phyloP scores from a whole-genome alignment of 1,140 invertebrate genomes.

The Globodera rostochiensis region DNA sequence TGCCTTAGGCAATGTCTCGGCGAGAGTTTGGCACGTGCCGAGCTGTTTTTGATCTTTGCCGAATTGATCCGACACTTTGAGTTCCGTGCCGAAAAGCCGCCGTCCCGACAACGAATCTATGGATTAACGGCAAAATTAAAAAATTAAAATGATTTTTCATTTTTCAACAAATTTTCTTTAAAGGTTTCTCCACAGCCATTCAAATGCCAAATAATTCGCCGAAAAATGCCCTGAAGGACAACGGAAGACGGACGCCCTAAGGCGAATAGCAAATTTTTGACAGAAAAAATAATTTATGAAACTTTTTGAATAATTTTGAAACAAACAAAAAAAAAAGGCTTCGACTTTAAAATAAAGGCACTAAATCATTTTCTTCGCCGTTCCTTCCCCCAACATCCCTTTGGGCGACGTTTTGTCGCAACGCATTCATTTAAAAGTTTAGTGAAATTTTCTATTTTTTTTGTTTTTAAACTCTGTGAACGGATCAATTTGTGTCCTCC shows the following conservation, averaged over 20 bases:
- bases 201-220: conserved; percentile 22
- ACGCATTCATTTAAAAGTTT: background rate
- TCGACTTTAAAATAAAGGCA: background rate
- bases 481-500: background rate
- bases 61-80: conserved; percentile 82
- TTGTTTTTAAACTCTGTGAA: background rate
- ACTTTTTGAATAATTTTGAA: conserved; percentile 9
- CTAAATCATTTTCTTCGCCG: background rate
- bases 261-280: background rate
- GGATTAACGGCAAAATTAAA: conserved; percentile 50
- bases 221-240: background rate
- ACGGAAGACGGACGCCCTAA: too few species aligned
- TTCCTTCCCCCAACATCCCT: background rate
- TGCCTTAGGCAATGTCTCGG: conserved; percentile 81
- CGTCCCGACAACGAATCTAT: conserved; percentile 48
- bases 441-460: background rate
- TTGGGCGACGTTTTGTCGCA: conserved; percentile 1
- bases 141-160: background rate
- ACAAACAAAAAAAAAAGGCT: background rate
- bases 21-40: conserved; percentile 83
- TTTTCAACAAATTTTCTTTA: background rate
- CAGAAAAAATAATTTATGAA: conserved; percentile 21
- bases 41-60: conserved; percentile 86
- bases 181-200: conserved; percentile 27
- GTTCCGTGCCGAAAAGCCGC: conserved; percentile 32